Evolutionary conservation across 1,140 invertebrate species (phyloP), one percentile per base, ranked within the genome.

Genomic region (Drosophila ohnishii): DNA sequence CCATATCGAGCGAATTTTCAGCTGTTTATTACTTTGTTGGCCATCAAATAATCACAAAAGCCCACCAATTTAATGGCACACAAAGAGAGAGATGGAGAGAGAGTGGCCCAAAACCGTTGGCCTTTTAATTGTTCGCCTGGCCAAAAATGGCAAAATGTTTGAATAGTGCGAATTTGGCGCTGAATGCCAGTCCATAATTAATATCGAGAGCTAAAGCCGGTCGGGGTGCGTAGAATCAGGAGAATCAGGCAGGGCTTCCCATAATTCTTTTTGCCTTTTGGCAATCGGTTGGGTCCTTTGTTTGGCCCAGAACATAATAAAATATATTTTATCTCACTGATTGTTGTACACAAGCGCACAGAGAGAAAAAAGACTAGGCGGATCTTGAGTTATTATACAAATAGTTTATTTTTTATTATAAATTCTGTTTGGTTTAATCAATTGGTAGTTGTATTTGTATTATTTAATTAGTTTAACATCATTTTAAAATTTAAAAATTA

Each of bases 251-350:
- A 22, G 22, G 28, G 16, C 50, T 9, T 37, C 44, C 37, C 48
- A 71, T 51, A 74, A 73, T 65, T 73, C 69, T 73, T 30, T 34
- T 63, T 30, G 71, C 30, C 39, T 55, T 60, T 22, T 42, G 66
- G 59, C 48, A 61, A 67, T 65, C 22, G 34, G 40, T 64, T 59
- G 60, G 39, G 40, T 37, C 58, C 45, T 32, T 47, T 75, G 56
- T 78, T 57, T 34, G 63, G 72, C 47, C 72, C 63, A 62, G 67
- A 62, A 78, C 81, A 84, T 84, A 77, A 84, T 80, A 84, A 85
- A 85, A 84, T 85, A 84, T 85, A 74, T 80, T 80, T 85, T 84
- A 84, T 84, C 69, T 25, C 81, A 85, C 73, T 77, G 81, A 85
- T 84, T 77, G 73, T 32, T 35, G 55, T 34, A 57, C 22, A 19